phyloP scores from a whole-genome alignment of 2,113 vertebrate species.

The Mus spicilegus region DNA sequence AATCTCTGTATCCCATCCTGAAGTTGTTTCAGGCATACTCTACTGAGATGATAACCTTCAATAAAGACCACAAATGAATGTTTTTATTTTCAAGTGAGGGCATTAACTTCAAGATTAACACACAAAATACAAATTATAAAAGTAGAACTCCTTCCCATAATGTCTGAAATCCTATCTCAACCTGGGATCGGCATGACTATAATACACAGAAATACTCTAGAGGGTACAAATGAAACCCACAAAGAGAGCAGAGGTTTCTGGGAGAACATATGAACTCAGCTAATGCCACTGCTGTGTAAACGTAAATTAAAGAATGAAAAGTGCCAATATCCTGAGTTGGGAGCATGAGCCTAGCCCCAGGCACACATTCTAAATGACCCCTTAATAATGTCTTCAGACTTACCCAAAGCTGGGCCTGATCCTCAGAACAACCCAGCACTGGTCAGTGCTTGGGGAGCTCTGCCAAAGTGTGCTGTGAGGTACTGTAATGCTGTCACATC shows the following conservation, averaged over 20 bases:
- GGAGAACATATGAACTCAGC: conserved; percentile 69
- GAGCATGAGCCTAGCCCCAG: conserved; percentile 43
- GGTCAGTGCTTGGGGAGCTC: background rate
- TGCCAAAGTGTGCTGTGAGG: background rate
- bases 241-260: conserved; percentile 61
- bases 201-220: conserved; percentile 48
- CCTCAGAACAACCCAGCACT: background rate
- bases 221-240: conserved; percentile 68
- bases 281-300: conserved; percentile 77
- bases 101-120: conserved; percentile 54
- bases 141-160: conserved; percentile 60
- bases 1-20: background rate
- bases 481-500: background rate
- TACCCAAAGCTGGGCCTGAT: conserved; percentile 41
- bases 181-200: conserved; percentile 20
- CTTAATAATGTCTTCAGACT: conserved; percentile 66
- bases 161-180: conserved; percentile 59
- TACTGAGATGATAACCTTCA: conserved; percentile 61
- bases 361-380: conserved; percentile 36
- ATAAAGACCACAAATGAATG: conserved; percentile 56
- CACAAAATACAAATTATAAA: conserved; percentile 61
- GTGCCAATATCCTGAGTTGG: conserved; percentile 51
- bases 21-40: conserved; percentile 1
- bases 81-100: conserved; percentile 69
- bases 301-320: conserved; percentile 47